Evolutionary conservation across 35 echinoderm and acorn worm genomes (phyloP).

Genomic region (Heliocidaris tuberculata): DNA sequence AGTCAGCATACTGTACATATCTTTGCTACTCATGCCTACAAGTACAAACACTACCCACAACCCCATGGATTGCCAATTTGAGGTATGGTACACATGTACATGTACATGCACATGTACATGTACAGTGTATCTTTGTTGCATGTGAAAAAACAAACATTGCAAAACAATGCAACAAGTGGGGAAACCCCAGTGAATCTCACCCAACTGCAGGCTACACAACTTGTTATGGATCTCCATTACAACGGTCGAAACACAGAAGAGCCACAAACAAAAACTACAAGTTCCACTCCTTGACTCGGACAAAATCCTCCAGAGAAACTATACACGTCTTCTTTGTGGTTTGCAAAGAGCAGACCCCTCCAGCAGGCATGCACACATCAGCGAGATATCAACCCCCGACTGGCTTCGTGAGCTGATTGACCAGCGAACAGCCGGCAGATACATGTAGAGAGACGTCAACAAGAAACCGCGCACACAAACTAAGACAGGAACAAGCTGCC

Average conservation of each 20-base stretch:
- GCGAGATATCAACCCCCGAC: not conserved
- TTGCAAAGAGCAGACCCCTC: not conserved
- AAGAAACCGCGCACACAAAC: not conserved
- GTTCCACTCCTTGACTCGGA: not conserved
- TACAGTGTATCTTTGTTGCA: no score
- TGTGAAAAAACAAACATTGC: not conserved
- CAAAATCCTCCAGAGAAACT: not conserved
- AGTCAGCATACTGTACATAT: no score
- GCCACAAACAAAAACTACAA: not conserved
- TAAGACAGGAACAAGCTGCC: not conserved
- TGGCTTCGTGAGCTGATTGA: not conserved
- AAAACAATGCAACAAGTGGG: not conserved
- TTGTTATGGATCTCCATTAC: conserved; percentile 50
- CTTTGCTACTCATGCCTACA: no score
- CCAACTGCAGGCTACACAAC: conserved; percentile 35
- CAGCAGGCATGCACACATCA: not conserved
- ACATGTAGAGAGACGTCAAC: not conserved
- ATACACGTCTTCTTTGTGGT: not conserved
- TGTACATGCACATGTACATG: no score
- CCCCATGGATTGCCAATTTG: no score
- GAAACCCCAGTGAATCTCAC: not conserved
- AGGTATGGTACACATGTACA: no score
- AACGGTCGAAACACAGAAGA: not conserved
- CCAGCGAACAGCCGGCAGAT: not conserved
- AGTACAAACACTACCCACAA: no score